Evolutionary conservation across 30 jellyfish, hydroid and myxozoan species (phyloP).

Genomic region (Pelagia noctiluca): DNA sequence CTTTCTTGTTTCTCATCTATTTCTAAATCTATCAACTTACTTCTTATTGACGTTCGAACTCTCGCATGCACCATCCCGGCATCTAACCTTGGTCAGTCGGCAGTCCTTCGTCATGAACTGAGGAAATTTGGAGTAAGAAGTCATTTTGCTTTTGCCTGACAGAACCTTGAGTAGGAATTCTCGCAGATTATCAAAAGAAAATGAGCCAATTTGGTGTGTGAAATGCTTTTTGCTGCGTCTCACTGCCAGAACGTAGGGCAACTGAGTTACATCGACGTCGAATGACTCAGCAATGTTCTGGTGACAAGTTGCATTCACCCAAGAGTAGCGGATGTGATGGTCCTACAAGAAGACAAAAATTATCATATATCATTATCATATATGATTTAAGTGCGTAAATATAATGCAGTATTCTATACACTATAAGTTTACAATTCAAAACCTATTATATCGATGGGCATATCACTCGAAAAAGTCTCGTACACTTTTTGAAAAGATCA

Average conservation of each 20-base stretch:
- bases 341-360: slow-evolving; percentile 45
- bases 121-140: slow-evolving; percentile 37
- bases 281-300: slow-evolving; percentile 59
- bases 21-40: too few relatives aligned
- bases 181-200: slow-evolving; percentile 55
- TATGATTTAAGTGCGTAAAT: too few relatives aligned
- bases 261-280: slow-evolving; percentile 52
- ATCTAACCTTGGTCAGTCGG: slow-evolving; percentile 20
- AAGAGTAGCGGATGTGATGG: slow-evolving; percentile 77
- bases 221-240: slow-evolving; percentile 22
- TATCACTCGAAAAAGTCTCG: too few relatives aligned
- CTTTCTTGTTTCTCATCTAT: too few relatives aligned
- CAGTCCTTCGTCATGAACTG: slow-evolving; percentile 59
- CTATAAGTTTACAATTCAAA: too few relatives aligned
- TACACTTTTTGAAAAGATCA: too few relatives aligned
- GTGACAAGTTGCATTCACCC: slow-evolving; percentile 80
- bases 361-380: too few relatives aligned
- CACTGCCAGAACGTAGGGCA: slow-evolving; percentile 66
- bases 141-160: slow-evolving; percentile 50
- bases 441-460: too few relatives aligned
- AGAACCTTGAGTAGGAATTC: slow-evolving; percentile 55
- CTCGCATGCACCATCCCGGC: slow-evolving; percentile 44
- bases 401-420: too few relatives aligned
- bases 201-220: slow-evolving; percentile 49
- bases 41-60: background rate